Conservation (phyloP, 2,113 vertebrate genomes). For the Atlantisia rogersi region DNA sequence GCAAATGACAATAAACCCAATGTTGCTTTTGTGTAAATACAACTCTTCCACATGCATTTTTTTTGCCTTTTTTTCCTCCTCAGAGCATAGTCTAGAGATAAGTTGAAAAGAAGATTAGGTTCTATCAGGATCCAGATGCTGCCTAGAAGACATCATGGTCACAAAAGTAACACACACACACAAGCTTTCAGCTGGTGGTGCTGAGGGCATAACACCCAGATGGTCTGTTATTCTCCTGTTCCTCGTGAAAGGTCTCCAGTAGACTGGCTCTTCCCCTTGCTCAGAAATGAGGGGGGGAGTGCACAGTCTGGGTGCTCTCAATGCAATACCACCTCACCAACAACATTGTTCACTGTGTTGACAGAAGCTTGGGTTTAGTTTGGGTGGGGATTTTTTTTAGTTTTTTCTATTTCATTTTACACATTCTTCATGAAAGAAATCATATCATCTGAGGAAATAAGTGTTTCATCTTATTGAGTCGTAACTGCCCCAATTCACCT, state of each 20-base stretch:
- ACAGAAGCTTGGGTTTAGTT: not conserved
- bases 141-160: not conserved
- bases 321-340: not conserved
- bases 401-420: not conserved
- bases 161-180: not conserved
- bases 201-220: not conserved
- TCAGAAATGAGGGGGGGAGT: not conserved
- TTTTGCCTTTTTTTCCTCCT: not conserved
- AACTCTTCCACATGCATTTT: not conserved
- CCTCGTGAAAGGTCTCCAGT: not conserved
- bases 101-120: not conserved
- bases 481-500: not conserved
- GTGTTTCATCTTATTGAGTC: fast-evolving
- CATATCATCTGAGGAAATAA: not conserved
- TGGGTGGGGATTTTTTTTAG: not conserved
- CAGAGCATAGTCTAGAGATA: not conserved
- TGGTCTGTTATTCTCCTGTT: not conserved
- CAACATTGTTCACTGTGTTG: not conserved
- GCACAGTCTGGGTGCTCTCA: not conserved
- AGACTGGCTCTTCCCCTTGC: not conserved
- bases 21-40: not conserved
- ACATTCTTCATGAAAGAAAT: not conserved
- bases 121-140: not conserved
- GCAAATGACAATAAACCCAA: not conserved
- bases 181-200: not conserved